Evolutionary conservation across 2,113 vertebrate genomes (phyloP).

Genomic region (Panthera leo): DNA sequence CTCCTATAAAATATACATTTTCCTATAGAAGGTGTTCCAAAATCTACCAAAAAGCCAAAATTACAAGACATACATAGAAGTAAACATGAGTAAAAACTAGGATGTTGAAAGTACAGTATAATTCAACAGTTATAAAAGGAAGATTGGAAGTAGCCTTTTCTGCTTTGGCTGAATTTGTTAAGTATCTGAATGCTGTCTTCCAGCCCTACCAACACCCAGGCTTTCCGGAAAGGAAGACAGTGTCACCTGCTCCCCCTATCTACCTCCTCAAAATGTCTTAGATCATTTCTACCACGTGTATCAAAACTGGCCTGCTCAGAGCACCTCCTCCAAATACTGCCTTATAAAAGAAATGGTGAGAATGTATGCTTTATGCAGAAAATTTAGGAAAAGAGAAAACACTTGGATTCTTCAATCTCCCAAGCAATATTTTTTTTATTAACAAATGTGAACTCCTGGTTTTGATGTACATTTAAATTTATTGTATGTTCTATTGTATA

Average conservation of each 20-base stretch:
- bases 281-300: background rate
- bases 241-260: fast-evolving
- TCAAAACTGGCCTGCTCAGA: background rate
- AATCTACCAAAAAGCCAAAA: background rate
- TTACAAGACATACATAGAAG: background rate
- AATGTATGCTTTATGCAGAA: background rate
- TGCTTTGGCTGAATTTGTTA: background rate
- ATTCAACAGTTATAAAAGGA: background rate
- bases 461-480: background rate
- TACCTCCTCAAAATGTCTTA: background rate
- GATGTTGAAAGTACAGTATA: background rate
- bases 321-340: background rate
- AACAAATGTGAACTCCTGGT: background rate
- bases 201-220: too few relatives aligned
- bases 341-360: background rate
- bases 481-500: background rate
- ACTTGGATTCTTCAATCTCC: background rate
- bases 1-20: background rate
- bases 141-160: background rate
- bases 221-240: fast-evolving
- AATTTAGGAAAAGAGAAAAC: background rate
- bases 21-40: background rate
- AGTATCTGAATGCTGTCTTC: background rate
- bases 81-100: background rate
- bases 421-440: background rate